Base-by-base conservation (phyloP, 2,113 vertebrate genomes). In the Manacus vitellinus region DNA sequence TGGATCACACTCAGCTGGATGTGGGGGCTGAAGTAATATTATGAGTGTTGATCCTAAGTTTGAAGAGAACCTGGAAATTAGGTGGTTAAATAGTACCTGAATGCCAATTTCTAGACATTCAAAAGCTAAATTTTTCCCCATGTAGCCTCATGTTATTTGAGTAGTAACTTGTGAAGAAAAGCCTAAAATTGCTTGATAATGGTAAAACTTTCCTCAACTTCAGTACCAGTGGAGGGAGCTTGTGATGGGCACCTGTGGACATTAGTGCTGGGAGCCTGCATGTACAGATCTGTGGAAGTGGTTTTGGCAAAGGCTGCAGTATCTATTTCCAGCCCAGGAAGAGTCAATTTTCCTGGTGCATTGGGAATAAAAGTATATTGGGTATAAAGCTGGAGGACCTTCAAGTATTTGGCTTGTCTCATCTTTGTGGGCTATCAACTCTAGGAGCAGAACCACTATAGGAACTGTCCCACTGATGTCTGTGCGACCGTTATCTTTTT, bases 401-500 rank as follows among this genome's bases (percentile, higher is more conserved):
- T 61, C 37, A 72, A 43, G 27, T 28, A 20, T 11, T 3, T 51
- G 24, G 8, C 35, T 56, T 65, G 27, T 3, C 33, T 85, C 5
- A 1, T 76, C 22, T 55, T 47, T 47, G 47, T 33, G 12, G 10
- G 22, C 9, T 10, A 61, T 23, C 6, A 20, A 1, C 10, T 78
- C 14, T 3, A 62, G n/a, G 28, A 37, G 35, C 5, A 66, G 72
- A 83, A 35, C 17, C 6, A 4, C 10, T 22, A 68, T 52, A 43
- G 39, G 17, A 44, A 71, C 41, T 31, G 7, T 43, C 44, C n/a
- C 12, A 9, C 5, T 46, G 70, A 82, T 33, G 30, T 44, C 54
- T 6, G 0, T 18, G n/a, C 54, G 30, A 27, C 3, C 2, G 2
- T 15, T 21, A 7, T 27, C 4, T 61, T 23, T 12, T 14, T 25